Percentiles rank a stretch among this genome's conserved stretches.
Evolutionary conservation across 2,888 invertebrate genomes (phyloP).

Genomic region (Arrhopalites spinosus): DNA sequence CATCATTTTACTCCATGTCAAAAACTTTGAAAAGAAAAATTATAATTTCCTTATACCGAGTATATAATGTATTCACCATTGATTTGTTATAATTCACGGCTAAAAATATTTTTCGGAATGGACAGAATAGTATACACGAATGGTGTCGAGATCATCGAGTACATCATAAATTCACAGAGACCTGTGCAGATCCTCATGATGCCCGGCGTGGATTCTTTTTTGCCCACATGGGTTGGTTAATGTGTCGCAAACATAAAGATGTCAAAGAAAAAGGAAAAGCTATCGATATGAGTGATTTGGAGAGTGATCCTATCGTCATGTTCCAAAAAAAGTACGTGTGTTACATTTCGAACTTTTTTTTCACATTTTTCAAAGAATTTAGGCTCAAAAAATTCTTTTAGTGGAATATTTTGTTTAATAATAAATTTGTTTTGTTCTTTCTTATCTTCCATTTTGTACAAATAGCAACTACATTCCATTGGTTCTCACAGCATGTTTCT

Average conservation of each 20-base stretch:
- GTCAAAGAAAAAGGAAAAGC: slow-evolving; percentile 81
- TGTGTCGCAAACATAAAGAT: slow-evolving; percentile 84
- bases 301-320: slow-evolving; percentile 79
- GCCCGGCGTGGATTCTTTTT: slow-evolving; percentile 86
- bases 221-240: slow-evolving; percentile 91
- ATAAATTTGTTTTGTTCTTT: not conserved
- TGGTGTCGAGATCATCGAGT: slow-evolving; percentile 84
- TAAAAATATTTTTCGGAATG: slow-evolving; percentile 7
- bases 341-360: not conserved
- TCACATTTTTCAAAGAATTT: not conserved
- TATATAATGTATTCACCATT: too few species aligned
- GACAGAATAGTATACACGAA: slow-evolving; percentile 82
- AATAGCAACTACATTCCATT: slow-evolving; percentile 53
- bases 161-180: slow-evolving; percentile 85
- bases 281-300: slow-evolving; percentile 86
- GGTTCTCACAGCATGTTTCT: slow-evolving; percentile 51
- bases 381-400: too few species aligned
- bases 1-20: too few species aligned
- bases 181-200: slow-evolving; percentile 90
- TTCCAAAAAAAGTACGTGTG: slow-evolving; percentile 77
- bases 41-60: too few species aligned
- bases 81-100: too few species aligned
- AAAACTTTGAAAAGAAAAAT: too few species aligned
- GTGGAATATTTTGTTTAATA: not conserved
- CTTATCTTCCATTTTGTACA: too few species aligned